Evolutionary conservation across 1,140 invertebrate genomes (phyloP), one percentile per base, ranked within the genome.

Genomic region (Drosophila takahashii): DNA sequence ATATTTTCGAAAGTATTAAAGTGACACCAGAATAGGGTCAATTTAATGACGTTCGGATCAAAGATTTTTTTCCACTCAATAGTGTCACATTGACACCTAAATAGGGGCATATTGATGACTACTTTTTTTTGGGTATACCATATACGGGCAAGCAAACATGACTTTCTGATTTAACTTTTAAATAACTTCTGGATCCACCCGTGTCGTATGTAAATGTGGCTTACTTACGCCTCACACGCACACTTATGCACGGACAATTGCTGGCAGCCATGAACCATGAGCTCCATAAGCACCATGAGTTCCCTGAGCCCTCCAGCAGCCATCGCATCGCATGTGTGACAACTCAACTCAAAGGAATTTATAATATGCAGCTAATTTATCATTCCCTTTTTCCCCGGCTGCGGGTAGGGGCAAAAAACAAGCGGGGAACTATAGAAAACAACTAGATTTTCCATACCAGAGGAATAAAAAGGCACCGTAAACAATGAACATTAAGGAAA

Each of bases 361-460:
- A 87, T 87, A 87, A 87, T 87, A 87, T 79, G 66, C 61, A 89
- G 76, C 78, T 87, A 83, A 87, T 87, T 89, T 89, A 83, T 89
- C 76, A 87, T 77, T 83, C 67, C 53, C 45, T 83, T 79, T 87
- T 34, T n/a, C 48, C 34, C 6, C 11, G 15, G 26, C 29, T 27
- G 64, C 59, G 41, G 29, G 36, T 39, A 72, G 44, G 44, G 57
- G 66, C 18, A 18, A 48, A 52, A 27, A 47, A 4, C 34, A 16
- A 22, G 22, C 22, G 27, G 22, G 44, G 6, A 67, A 61, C 15
- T 53, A 59, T 59, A 41, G 52, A 57, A 26, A 45, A 22, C 51
- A 71, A 60, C 64, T 79, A 83, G 74, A 76, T 66, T 59, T 65
- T 54, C 48, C 48, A 50, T 37, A 37, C 34, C 18, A 10, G 42